Evolutionary conservation across 2,113 vertebrate genomes (phyloP).

Genomic region (Pseudonaja textilis): DNA sequence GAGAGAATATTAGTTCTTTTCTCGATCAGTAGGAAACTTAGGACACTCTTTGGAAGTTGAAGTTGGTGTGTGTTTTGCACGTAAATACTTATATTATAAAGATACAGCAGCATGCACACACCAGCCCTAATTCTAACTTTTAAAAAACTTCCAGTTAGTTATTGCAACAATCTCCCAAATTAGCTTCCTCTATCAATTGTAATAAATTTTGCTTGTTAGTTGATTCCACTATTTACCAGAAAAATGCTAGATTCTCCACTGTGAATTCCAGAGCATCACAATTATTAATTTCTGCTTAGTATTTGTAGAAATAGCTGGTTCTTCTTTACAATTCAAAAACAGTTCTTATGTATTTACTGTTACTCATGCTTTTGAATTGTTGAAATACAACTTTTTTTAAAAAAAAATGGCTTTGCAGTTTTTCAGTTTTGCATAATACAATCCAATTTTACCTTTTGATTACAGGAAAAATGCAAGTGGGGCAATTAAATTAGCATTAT

Average conservation of each 20-base stretch:
- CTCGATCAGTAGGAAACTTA: not conserved
- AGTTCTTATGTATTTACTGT: not conserved
- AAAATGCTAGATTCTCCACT: not conserved
- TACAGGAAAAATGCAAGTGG: constrained; percentile 9
- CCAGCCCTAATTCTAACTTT: not conserved
- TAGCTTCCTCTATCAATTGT: not conserved
- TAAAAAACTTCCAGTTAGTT: not conserved
- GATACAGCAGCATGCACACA: not conserved
- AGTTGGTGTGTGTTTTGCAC: not conserved
- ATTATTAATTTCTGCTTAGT: not conserved
- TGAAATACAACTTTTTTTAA: not conserved
- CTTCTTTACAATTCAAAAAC: not conserved
- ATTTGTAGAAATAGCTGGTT: not conserved
- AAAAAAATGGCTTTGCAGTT: not conserved
- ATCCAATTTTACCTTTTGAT: not conserved
- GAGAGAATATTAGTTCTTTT: not conserved
- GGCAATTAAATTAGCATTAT: constrained; percentile 9
- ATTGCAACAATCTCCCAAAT: not conserved
- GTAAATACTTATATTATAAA: not conserved
- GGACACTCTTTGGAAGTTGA: not conserved
- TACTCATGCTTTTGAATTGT: not conserved
- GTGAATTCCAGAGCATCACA: not conserved
- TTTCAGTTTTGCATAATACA: not conserved
- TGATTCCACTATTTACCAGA: not conserved
- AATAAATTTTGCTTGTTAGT: not conserved